Conservation (phyloP, 2,797 vertebrate genomes). For the Serranus cabrilla region DNA sequence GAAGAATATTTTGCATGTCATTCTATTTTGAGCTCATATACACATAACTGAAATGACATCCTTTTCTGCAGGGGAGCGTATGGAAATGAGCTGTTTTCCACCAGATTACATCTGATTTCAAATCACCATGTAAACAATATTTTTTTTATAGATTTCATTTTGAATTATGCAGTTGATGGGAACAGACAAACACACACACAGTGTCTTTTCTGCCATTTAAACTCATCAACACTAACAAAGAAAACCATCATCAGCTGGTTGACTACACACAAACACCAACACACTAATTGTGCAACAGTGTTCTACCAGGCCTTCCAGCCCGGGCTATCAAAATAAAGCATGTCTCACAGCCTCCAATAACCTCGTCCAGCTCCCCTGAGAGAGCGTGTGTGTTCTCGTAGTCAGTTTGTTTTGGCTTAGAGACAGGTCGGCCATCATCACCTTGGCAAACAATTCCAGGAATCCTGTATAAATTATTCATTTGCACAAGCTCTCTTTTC, state of each 20-base stretch:
- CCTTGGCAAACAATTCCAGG: conserved; percentile 90
- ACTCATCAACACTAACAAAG: conserved; percentile 21
- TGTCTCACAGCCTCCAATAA: conserved; percentile 71
- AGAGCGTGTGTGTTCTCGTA: conserved; percentile 70
- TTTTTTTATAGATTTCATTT: conserved; percentile 23
- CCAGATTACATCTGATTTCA: conserved; percentile 56
- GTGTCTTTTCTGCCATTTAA: conserved; percentile 5
- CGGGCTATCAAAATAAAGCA: conserved; percentile 71
- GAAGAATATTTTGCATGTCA: conserved; percentile 66
- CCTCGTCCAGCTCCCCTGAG: conserved; percentile 71
- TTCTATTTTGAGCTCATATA: conserved; percentile 63
- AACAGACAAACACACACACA: conserved; percentile 12
- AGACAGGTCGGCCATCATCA: conserved; percentile 88
- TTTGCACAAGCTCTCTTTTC: conserved; percentile 80
- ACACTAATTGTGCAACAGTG: conserved; percentile 58
- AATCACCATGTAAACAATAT: conserved; percentile 21
- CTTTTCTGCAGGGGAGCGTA: conserved; percentile 38
- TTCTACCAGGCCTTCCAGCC: conserved; percentile 47
- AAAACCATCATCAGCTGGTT: conserved; percentile 30
- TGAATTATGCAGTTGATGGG: conserved; percentile 36
- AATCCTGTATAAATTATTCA: conserved; percentile 90
- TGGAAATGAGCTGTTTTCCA: conserved; percentile 50
- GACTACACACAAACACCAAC: conserved; percentile 30
- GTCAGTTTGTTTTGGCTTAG: conserved; percentile 87
- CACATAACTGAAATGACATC: conserved; percentile 48